Base-by-base conservation (phyloP, 1,140 invertebrate species). In the Pseudoatta argentina region DNA sequence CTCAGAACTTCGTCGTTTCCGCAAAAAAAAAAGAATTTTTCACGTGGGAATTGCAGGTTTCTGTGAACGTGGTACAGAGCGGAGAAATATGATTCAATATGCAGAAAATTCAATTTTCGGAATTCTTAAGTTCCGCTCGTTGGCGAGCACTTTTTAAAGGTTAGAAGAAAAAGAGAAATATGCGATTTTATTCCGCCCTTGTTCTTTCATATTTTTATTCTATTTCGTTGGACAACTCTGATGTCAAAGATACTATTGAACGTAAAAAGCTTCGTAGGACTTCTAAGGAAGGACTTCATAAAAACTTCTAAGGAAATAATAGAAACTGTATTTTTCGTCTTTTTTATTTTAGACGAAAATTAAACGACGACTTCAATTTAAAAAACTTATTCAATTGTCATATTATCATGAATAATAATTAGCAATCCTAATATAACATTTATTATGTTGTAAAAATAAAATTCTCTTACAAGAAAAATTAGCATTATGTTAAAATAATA, bases 41-140 rank as follows among this genome's bases (percentile, higher is more conserved):
- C 55, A 83, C 55, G 24, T 61, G 55, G 69, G 39, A 75, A 83
- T 83, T 83, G 79, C 55, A 48, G 67, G 34, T 83, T 55, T 63
- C 55, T 61, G 39, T 30, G 27, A 27, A 67, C n/a, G 44, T 5
- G 34, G 55, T 34, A 51, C 69, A 63, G 79, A 83, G 39, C 55
- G 2, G 39, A 73, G 79, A 83, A 83, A 75, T 83, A 83, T 75
- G 69, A 83, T 83, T 83, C 79, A 83, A 83, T 83, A 75, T 83
- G 71, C 79, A 34, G 69, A 61, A 83, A 83, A 83, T 83, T 83
- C 79, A 83, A 83, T 83, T 83, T 83, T 83, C 79, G 39, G 79
- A 73, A 83, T 83, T 75, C 79, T 83, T 75, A 83, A 83, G 69
- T 75, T 75, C 55, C 24, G 69, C 55, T 73, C 79, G 79, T 83